Base-by-base conservation (phyloP, 2,888 invertebrate species). In the Apeira syringaria region DNA sequence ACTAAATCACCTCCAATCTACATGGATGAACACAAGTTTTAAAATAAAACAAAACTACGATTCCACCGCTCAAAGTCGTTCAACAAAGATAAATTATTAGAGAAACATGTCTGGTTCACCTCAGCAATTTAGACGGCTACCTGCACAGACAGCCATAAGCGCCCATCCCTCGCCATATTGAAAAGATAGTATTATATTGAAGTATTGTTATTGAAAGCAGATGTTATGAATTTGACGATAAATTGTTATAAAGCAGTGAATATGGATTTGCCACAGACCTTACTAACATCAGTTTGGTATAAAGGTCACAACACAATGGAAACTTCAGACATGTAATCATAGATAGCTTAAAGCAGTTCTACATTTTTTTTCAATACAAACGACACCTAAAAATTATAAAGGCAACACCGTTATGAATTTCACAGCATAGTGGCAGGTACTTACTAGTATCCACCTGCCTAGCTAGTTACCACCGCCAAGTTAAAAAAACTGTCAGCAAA, bases 151-250 rank as follows among this genome's bases (percentile, higher is more conserved):
- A 24, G 33, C 46, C 47, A 49, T 45, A 47, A 48, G 26, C 40
- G 26, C 40, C 43, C 38, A 47, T 35, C 52, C 47, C 51, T 47
- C 45, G 31, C 44, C 40, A 50, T 58, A 60, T 60, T 59, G 60
- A 59, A 61, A 53, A 49, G 53, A 40, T 45, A 37, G 45, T 56
- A 64, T 61, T 64, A 66, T 62, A 53, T 63, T 56, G 63, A 54
- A 50, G 50, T 36, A 55, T 60, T 63, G 57, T 56, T 56, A 51
- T 50, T 43, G 38, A 50, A 53, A 42, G 59, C 64, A 63, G 60
- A 63, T 64, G 61, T 52, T 59, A 54, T 56, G 53, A 53, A 50
- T 47, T 47, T 35, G 44, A 44, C 48, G 49, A 53, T 55, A 52
- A 47, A 52, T 38, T 47, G 33, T 39, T 48, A 47, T 28, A 35